Conservation (phyloP, 2,113 vertebrate genomes). For the cattle (Bos taurus) region ARS-UCD2.0 NC_037331.1:1716001-1716500, state of each 20-base stretch:
- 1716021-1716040: neutral
- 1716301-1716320: neutral
- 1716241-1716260: neutral
- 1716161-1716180: fast-evolving
- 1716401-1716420: neutral
- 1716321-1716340: neutral
- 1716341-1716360: neutral
- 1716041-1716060: neutral
- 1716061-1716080: neutral
- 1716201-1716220: neutral
- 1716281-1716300: neutral
- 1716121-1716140: neutral
- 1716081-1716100: neutral
- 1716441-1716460: neutral
- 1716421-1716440: neutral
- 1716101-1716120: neutral
- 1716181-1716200: neutral
- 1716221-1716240: no score
- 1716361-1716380: neutral
- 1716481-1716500: neutral
- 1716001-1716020: no score
- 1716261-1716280: neutral
- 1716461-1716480: neutral
- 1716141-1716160: fast-evolving
- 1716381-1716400: neutral